Percentiles rank a stretch among this genome's conserved stretches.
These are phyloP conservation scores for Scaptomyza caliginosa DNA, from an alignment of 2,888 invertebrate genomes.

Conservation along the genomic window DNA sequence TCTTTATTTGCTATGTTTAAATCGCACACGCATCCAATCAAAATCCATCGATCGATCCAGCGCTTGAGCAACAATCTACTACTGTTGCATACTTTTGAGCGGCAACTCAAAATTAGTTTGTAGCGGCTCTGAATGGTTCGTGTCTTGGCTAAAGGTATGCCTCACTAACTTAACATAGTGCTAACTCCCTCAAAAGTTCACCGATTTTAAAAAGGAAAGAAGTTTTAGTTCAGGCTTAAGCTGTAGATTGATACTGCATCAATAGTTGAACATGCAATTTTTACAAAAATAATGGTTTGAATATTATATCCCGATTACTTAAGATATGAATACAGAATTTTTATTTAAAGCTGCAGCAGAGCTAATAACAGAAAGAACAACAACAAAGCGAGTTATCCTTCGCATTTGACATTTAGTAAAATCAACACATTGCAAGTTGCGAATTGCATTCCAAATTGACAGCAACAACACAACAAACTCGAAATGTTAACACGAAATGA, in stretches of 20 bases:
- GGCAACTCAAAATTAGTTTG: neutral
- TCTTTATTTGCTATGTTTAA: constrained; percentile 31
- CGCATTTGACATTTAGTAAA: constrained; percentile 72
- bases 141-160: constrained; percentile 17
- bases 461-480: constrained; percentile 30
- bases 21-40: constrained; percentile 24
- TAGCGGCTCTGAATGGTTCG: constrained; percentile 1
- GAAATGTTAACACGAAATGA: constrained; percentile 42
- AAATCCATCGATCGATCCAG: constrained; percentile 43
- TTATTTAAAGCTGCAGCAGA: too few species aligned
- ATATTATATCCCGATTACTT: too few species aligned
- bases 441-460: constrained; percentile 27
- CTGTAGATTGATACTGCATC: neutral
- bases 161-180: too few species aligned
- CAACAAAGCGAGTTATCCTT: constrained; percentile 45
- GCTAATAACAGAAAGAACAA: neutral
- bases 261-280: neutral
- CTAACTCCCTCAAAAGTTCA: too few species aligned
- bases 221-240: neutral
- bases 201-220: neutral
- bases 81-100: constrained; percentile 44
- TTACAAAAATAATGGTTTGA: too few species aligned
- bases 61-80: neutral
- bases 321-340: too few species aligned
- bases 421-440: constrained; percentile 30